Evolutionary conservation across 2,797 vertebrate species (phyloP).

Genomic region (Pantherophis alleghaniensis): DNA sequence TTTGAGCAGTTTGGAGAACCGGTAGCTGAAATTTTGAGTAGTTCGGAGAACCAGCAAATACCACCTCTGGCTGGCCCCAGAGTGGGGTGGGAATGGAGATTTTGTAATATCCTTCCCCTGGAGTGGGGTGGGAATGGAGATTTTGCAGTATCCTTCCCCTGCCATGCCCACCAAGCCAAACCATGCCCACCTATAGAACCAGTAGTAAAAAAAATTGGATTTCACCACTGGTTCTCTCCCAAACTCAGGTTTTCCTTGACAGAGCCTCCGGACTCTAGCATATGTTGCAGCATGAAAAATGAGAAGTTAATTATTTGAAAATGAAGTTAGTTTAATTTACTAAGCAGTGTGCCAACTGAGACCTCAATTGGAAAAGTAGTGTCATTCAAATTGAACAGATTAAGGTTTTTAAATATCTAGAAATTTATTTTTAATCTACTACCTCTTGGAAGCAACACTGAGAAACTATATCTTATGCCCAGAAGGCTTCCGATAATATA

Average conservation of each 20-base stretch:
- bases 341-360: background rate
- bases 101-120: too few species aligned
- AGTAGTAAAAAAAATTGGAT: too few species aligned
- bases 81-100: too few species aligned
- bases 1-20: too few species aligned
- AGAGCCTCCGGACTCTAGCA: background rate
- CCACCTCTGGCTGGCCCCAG: too few species aligned
- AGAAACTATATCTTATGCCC: background rate
- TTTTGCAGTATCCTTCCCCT: too few species aligned
- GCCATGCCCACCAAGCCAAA: too few species aligned
- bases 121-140: too few species aligned
- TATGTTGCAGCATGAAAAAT: background rate
- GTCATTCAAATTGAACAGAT: background rate
- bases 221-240: background rate
- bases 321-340: background rate
- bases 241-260: background rate
- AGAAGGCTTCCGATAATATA: background rate
- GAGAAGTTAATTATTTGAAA: background rate
- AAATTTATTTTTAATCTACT: background rate
- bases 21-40: too few species aligned
- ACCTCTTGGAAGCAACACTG: background rate
- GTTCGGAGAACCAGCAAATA: too few species aligned
- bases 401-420: background rate
- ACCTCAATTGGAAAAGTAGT: background rate
- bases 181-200: too few species aligned